Conservation (phyloP, 2,113 vertebrate genomes). For the Leucopternis melanops region DNA sequence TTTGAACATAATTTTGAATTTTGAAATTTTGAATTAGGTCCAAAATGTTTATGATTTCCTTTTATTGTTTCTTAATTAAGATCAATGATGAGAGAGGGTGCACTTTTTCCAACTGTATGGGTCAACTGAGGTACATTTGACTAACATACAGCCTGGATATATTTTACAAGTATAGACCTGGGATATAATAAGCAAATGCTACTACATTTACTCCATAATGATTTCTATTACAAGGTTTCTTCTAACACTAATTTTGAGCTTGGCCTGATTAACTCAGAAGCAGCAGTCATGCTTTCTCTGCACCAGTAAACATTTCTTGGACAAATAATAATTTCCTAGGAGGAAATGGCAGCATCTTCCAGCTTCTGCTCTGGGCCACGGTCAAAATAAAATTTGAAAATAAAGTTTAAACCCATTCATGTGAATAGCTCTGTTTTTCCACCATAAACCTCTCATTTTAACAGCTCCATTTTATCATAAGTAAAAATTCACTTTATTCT, state of each 20-base stretch:
- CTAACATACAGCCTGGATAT: not conserved
- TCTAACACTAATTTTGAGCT: not conserved
- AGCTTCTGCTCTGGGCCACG: conserved; percentile 8
- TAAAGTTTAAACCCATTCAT: conserved; percentile 6
- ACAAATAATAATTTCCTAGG: not conserved
- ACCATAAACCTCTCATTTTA: conserved; percentile 47
- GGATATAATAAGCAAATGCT: not conserved
- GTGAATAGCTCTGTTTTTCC: conserved; percentile 25
- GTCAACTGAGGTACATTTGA: conserved; percentile 4
- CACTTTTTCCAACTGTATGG: not conserved
- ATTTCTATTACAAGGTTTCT: not conserved
- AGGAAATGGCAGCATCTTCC: not conserved
- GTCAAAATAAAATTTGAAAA: conserved; percentile 49
- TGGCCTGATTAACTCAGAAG: not conserved
- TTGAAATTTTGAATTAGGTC: not conserved
- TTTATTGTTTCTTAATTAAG: conserved; percentile 20
- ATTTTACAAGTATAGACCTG: conserved; percentile 4
- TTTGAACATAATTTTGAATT: not conserved
- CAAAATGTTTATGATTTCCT: not conserved
- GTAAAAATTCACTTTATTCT: conserved; percentile 39
- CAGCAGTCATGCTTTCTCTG: not conserved
- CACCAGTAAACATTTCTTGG: not conserved
- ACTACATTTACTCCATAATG: not conserved
- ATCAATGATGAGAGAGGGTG: not conserved
- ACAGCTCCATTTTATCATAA: conserved; percentile 31